Conservation (phyloP, 2,113 vertebrate species). For the Perccottus glenii region DNA sequence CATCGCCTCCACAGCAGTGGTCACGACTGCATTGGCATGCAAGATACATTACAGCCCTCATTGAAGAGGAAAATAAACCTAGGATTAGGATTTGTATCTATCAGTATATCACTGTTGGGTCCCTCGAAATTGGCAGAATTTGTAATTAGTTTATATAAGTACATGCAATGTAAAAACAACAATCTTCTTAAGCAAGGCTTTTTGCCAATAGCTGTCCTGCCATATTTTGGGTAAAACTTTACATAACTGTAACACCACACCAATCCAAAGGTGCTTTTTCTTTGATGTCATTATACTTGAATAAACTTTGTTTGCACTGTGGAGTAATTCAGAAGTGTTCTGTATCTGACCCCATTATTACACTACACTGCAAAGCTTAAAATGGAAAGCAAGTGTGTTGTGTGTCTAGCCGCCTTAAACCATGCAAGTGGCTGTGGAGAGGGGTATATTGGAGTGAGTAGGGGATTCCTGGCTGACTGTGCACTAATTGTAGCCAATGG, state of each 20-base stretch:
- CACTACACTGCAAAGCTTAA: constrained; percentile 68
- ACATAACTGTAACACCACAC: constrained; percentile 41
- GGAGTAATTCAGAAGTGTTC: constrained; percentile 73
- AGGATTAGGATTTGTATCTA: constrained; percentile 58
- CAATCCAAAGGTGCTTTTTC: constrained; percentile 54
- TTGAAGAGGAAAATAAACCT: constrained; percentile 64
- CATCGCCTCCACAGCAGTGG: constrained; percentile 68
- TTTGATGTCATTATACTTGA: constrained; percentile 50
- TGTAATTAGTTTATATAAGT: constrained; percentile 43
- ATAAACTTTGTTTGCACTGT: constrained; percentile 66
- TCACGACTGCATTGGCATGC: constrained; percentile 70
- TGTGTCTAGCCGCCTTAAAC: constrained; percentile 58
- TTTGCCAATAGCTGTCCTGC: constrained; percentile 22
- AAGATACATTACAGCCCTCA: constrained; percentile 53
- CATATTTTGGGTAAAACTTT: constrained; percentile 35
- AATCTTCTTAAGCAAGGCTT: constrained; percentile 7
- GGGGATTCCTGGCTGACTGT: constrained; percentile 80
- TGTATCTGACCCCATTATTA: constrained; percentile 69
- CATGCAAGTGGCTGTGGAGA: constrained; percentile 64
- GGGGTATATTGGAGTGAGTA: constrained; percentile 68
- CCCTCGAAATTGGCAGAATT: constrained; percentile 45
- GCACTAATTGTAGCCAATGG: constrained; percentile 77
- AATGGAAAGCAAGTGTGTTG: constrained; percentile 70
- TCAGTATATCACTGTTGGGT: constrained; percentile 48
- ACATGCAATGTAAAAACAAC: constrained; percentile 9